phyloP scores from a whole-genome alignment of 2,888 invertebrate genomes.

The Allophyes oxyacanthae region DNA sequence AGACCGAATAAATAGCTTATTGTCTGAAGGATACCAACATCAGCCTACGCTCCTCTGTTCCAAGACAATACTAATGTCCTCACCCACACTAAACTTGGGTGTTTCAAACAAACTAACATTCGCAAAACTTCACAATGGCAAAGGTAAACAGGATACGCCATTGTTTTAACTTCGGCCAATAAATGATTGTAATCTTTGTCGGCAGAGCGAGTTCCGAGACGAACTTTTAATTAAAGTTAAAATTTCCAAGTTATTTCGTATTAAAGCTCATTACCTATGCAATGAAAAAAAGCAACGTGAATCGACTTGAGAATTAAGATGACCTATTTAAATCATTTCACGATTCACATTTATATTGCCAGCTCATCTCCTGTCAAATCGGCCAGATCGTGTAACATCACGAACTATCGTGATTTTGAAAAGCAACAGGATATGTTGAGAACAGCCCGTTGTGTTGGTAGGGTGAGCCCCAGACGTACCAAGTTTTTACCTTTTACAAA shows the following conservation, averaged over 20 bases:
- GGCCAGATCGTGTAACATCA: constrained; percentile 1
- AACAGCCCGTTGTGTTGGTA: background rate
- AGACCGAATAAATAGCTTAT: constrained; percentile 56
- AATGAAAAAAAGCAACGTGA: constrained; percentile 19
- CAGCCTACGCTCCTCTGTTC: constrained; percentile 49
- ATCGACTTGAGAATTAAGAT: constrained; percentile 4
- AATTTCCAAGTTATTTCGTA: constrained; percentile 35
- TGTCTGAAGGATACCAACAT: constrained; percentile 54
- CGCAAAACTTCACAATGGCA: constrained; percentile 54
- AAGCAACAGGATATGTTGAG: constrained; percentile 5
- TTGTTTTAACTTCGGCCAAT: constrained; percentile 57
- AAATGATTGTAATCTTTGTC: constrained; percentile 59
- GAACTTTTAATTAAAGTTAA: constrained; percentile 56
- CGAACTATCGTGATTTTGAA: constrained; percentile 7
- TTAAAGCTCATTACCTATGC: constrained; percentile 36
- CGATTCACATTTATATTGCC: constrained; percentile 9
- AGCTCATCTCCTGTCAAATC: constrained; percentile 11
- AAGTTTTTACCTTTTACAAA: constrained; percentile 6
- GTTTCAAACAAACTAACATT: constrained; percentile 52
- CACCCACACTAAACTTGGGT: constrained; percentile 58
- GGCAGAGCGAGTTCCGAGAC: constrained; percentile 33
- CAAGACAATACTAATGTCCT: constrained; percentile 60
- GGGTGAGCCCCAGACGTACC: background rate
- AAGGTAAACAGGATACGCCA: constrained; percentile 55
- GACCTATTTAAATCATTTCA: constrained; percentile 12